These are phyloP conservation scores for Leuctra nigra DNA, from an alignment of 2,888 invertebrate genomes.

Conservation along the genomic window DNA sequence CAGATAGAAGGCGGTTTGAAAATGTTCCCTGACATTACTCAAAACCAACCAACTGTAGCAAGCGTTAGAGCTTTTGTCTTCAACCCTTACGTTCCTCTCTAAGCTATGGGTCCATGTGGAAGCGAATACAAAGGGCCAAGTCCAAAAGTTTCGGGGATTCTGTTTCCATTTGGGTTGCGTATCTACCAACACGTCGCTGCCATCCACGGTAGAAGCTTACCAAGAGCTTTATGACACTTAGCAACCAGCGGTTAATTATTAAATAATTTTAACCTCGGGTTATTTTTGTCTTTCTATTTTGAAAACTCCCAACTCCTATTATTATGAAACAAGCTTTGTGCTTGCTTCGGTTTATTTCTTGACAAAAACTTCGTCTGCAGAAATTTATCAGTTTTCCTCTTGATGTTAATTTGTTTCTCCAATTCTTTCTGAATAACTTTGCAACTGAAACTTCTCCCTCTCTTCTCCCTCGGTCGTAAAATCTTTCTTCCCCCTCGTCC, in stretches of 20 bases:
- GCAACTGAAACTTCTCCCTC: neutral
- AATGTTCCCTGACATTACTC: slow-evolving; percentile 9
- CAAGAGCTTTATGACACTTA: neutral
- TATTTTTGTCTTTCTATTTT: too few species aligned
- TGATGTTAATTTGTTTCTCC: neutral
- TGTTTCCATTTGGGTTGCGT: neutral
- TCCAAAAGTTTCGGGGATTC: neutral
- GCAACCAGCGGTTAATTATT: slow-evolving; percentile 8
- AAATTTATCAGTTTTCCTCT: neutral
- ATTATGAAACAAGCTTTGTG: neutral
- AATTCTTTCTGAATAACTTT: neutral
- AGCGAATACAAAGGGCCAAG: neutral
- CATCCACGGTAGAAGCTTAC: neutral
- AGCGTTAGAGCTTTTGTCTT: slow-evolving; percentile 3
- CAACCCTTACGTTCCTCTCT: neutral
- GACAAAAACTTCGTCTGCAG: neutral
- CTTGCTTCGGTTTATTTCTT: neutral
- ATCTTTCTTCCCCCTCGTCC: neutral
- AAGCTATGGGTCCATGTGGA: neutral
- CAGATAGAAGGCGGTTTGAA: neutral
- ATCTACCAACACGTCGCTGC: neutral
- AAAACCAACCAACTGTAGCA: slow-evolving; percentile 15
- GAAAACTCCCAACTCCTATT: neutral
- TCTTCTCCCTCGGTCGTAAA: neutral
- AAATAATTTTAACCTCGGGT: neutral